These are phyloP conservation scores for Platycheirus albimanus DNA, from an alignment of 2,888 invertebrate genomes.

Conservation along the genomic window DNA sequence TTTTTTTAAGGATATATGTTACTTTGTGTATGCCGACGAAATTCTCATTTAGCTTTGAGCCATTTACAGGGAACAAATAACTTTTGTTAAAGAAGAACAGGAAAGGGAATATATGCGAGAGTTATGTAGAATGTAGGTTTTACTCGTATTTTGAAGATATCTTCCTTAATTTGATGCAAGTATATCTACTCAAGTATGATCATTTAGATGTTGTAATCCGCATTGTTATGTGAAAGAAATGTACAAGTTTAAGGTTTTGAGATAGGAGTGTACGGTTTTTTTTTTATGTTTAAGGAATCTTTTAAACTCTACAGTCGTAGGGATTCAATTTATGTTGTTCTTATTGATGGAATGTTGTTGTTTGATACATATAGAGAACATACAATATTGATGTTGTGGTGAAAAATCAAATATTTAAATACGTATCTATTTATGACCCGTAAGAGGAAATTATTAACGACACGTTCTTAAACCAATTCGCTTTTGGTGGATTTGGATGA, in stretches of 20 bases:
- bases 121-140: background rate
- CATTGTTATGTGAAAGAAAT: slow-evolving; percentile 33
- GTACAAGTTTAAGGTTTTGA: slow-evolving; percentile 28
- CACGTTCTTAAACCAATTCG: too few relatives aligned
- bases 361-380: too few relatives aligned
- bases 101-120: slow-evolving; percentile 14
- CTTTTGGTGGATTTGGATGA: too few relatives aligned
- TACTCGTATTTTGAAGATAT: slow-evolving; percentile 52
- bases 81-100: slow-evolving; percentile 53
- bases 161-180: slow-evolving; percentile 47
- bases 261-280: background rate
- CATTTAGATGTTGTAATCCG: slow-evolving; percentile 53
- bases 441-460: too few relatives aligned
- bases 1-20: slow-evolving; percentile 48
- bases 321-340: too few relatives aligned
- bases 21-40: slow-evolving; percentile 40
- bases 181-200: slow-evolving; percentile 52
- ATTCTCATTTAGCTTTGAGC: slow-evolving; percentile 65
- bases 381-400: too few relatives aligned
- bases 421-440: too few relatives aligned
- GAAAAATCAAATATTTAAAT: too few relatives aligned
- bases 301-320: too few relatives aligned
- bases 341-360: too few relatives aligned
- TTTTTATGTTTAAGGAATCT: too few relatives aligned
- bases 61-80: slow-evolving; percentile 66